Conservation (phyloP, 1,140 invertebrate species). For the Leptopilina boulardi region DNA sequence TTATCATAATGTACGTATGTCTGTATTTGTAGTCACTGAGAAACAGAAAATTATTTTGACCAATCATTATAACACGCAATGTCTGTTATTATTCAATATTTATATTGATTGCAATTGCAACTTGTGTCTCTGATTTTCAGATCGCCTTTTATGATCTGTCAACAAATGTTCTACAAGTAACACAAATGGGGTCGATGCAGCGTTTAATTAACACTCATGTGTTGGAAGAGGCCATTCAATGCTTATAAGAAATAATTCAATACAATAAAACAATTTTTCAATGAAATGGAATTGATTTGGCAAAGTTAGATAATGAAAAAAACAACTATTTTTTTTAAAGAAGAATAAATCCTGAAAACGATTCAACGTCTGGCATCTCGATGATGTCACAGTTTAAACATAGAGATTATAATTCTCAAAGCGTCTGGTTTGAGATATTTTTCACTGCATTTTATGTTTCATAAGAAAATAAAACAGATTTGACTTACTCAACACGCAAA, state of each 20-base stretch:
- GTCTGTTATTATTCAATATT: conserved; percentile 10
- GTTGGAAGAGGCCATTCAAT: neutral
- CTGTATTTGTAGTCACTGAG: neutral
- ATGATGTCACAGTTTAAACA: conserved; percentile 69
- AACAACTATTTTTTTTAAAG: neutral
- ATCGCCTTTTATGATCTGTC: conserved; percentile 12
- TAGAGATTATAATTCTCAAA: conserved; percentile 62
- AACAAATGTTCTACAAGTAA: neutral
- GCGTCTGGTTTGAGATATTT: conserved; percentile 13
- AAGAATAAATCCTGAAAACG: neutral
- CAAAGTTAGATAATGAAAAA: neutral
- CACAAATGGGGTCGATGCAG: neutral
- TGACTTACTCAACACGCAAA: conserved; percentile 35
- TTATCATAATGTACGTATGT: neutral
- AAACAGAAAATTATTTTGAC: neutral
- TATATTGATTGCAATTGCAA: neutral
- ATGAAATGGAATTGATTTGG: too few relatives aligned
- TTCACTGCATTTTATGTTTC: conserved; percentile 31
- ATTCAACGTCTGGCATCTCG: conserved; percentile 49
- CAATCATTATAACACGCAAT: neutral
- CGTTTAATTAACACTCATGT: neutral
- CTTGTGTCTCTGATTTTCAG: neutral
- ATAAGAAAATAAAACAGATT: conserved; percentile 22
- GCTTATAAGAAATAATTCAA: neutral
- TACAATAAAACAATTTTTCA: too few relatives aligned